A percentile compares a stretch with the other conserved stretches of the same genome.
These are phyloP conservation scores for Odocoileus virginianus DNA, from an alignment of 2,113 vertebrate species.

Conservation along the genomic window DNA sequence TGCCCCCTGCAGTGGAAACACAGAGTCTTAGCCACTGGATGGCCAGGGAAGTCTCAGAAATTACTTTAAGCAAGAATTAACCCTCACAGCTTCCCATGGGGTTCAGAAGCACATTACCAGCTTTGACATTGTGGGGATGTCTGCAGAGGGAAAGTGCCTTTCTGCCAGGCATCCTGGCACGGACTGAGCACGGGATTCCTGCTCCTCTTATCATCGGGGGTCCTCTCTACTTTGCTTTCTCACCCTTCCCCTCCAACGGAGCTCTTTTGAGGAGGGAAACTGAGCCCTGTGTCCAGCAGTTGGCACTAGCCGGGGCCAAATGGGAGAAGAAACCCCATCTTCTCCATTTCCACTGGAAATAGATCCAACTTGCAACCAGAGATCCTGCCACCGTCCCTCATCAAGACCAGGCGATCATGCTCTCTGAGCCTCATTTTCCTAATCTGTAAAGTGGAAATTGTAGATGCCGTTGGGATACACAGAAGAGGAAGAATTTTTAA, in stretches of 20 bases:
- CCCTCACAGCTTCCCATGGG: conserved; percentile 4
- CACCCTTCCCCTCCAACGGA: not conserved
- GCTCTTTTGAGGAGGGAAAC: not conserved
- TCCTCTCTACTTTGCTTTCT: not conserved
- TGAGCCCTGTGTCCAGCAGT: not conserved
- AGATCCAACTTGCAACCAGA: not conserved
- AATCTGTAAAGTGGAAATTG: not conserved
- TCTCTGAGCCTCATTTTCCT: not conserved
- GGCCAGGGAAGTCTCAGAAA: not conserved
- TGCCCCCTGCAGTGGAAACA: not conserved
- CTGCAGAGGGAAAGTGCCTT: not conserved
- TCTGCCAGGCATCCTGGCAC: not conserved
- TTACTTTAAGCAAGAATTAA: not conserved
- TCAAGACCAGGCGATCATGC: not conserved
- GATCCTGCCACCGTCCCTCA: not conserved
- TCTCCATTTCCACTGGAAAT: not conserved
- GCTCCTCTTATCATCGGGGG: not conserved
- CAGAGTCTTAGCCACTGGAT: not conserved
- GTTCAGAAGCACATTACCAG: not conserved
- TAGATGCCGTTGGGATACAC: not conserved
- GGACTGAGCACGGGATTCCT: not conserved
- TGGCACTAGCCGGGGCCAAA: not conserved
- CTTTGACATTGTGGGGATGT: not conserved
- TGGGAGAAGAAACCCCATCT: not conserved
- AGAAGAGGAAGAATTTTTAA: not conserved